Conservation (phyloP, 2,797 vertebrate genomes). For the Vespertilio murinus region DNA sequence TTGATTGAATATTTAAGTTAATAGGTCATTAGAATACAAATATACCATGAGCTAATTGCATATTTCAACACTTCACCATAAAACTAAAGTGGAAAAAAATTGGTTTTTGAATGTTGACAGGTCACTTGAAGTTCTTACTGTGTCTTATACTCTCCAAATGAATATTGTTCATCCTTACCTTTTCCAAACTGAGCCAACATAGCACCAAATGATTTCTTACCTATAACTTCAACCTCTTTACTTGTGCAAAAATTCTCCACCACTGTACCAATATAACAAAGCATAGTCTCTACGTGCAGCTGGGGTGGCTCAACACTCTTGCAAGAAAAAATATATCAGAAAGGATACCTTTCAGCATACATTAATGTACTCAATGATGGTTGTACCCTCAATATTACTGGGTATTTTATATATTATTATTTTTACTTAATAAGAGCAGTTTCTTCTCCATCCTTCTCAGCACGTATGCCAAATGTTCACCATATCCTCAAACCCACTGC, state of each 20-base stretch:
- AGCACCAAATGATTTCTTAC: background rate
- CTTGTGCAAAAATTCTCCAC: background rate
- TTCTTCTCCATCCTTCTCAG: background rate
- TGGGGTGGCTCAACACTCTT: background rate
- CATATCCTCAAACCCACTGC: background rate
- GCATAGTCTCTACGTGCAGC: background rate
- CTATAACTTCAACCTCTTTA: background rate
- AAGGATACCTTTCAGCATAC: background rate
- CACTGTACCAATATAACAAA: background rate
- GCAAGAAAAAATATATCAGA: background rate
- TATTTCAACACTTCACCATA: conserved; percentile 45
- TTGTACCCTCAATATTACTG: background rate
- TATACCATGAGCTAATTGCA: background rate
- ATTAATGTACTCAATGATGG: background rate
- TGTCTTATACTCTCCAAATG: background rate
- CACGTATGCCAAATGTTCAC: background rate
- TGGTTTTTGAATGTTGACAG: background rate
- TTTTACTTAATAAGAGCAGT: background rate
- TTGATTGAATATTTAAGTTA: conserved; percentile 53
- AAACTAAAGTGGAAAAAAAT: background rate
- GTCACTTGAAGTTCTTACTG: background rate
- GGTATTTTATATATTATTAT: background rate
- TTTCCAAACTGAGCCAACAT: background rate
- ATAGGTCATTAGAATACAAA: conserved; percentile 20
- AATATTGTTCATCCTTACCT: background rate